Conservation (phyloP, 1,140 invertebrate species). For the Brachionus sp. region DNA sequence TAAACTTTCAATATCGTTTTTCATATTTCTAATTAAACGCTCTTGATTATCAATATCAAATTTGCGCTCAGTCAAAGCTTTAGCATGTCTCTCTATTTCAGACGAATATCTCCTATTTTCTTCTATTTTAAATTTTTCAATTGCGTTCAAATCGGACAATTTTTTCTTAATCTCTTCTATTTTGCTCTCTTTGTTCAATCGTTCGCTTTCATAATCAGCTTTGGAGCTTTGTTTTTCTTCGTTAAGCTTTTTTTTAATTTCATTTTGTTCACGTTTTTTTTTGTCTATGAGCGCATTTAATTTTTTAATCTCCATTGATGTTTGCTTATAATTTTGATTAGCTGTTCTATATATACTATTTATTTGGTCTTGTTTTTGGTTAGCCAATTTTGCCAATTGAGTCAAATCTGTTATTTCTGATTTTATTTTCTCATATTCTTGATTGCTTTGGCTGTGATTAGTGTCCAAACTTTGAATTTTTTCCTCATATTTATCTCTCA, state of each 20-base stretch:
- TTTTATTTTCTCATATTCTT: constrained; percentile 49
- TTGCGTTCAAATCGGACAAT: not conserved
- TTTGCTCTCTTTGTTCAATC: constrained; percentile 50
- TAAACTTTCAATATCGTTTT: constrained; percentile 29
- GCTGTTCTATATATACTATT: constrained; percentile 60
- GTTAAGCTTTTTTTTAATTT: constrained; percentile 16
- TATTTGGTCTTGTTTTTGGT: constrained; percentile 55
- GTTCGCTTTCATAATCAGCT: constrained; percentile 43
- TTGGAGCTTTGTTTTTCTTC: constrained; percentile 25
- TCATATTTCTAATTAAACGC: constrained; percentile 16
- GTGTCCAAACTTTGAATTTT: constrained; percentile 54
- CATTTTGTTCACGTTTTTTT: constrained; percentile 45
- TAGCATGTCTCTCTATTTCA: not conserved
- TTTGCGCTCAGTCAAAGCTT: not conserved
- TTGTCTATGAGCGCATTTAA: constrained; percentile 18
- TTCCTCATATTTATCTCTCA: constrained; percentile 52
- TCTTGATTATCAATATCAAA: not conserved
- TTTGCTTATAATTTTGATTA: constrained; percentile 51
- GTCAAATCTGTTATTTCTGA: constrained; percentile 46
- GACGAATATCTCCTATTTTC: constrained; percentile 47
- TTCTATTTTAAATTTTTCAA: constrained; percentile 18
- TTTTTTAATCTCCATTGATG: constrained; percentile 47
- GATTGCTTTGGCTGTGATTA: constrained; percentile 1
- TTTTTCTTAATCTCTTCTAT: constrained; percentile 46
- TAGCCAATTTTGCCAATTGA: constrained; percentile 48